Base-by-base conservation (phyloP, 2,888 invertebrate genomes). In the Lasius platythorax region DNA sequence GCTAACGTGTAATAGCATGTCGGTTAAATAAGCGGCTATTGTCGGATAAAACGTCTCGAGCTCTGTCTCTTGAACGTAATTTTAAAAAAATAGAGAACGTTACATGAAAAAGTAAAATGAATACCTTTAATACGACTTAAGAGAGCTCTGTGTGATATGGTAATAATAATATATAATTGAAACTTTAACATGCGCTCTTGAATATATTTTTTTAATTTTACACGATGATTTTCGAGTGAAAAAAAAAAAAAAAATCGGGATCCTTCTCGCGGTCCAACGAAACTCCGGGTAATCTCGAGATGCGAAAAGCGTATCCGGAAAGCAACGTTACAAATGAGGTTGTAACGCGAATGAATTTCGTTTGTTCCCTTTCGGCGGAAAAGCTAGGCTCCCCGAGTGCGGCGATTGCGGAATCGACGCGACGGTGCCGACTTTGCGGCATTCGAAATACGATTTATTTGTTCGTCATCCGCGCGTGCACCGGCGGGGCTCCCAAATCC, bases 401-500 rank as follows among this genome's bases (percentile, higher is more conserved):
- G 68, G 23, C 40, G 30, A 28, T 43, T 46, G 43, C 43, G 18
- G 58, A 58, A 58, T 63, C 33, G 63, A 30, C 23, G 30, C 0
- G 18, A 43, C 9, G 33, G 61, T 63, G 72, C 11, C 37, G 74
- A 75, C 63, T 70, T 83, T 61, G 33, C 43, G 58, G 23, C 46
- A 37, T 81, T 50, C 43, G 78, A 66, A 67, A 83, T 63, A 83
- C 37, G 81, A 85, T 84, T 87, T 86, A 88, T 87, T 90, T 88
- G 87, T 87, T 87, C 87, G 85, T 72, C 82, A 82, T 82, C 68
- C 85, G 85, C 83, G 91, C 90, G 85, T 85, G 91, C 90, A 91
- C 85, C 84, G 74, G 85, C 73, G 84, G 86, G 92, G 91, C 85
- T 92, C 89, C 91, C 85, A 91, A 92, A 93, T 93, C 92, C 92